phyloP scores from a whole-genome alignment of 2,113 vertebrate species.

The Saimiri boliviensis region DNA sequence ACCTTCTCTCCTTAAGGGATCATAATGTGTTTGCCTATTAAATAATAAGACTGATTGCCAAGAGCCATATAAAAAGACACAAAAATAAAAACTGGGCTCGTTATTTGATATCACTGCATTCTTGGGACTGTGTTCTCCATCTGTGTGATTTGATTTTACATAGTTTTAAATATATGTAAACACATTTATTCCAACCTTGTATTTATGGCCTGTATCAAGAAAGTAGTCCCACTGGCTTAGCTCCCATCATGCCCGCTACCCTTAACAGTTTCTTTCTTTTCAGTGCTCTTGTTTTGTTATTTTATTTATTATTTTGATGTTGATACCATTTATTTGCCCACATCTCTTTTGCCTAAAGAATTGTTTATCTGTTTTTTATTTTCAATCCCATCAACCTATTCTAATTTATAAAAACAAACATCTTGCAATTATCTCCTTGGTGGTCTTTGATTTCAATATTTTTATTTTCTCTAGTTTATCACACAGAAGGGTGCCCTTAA shows the following conservation, averaged over 20 bases:
- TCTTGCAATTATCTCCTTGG: background rate
- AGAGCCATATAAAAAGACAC: background rate
- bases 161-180: background rate
- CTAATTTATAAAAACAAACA: background rate
- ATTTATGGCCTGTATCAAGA: background rate
- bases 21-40: background rate
- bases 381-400: background rate
- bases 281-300: background rate
- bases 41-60: background rate
- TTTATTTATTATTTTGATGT: background rate
- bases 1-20: background rate
- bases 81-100: background rate
- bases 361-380: background rate
- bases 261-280: background rate
- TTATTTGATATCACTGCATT: background rate
- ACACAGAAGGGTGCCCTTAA: background rate
- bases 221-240: accelerated
- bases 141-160: too few species aligned
- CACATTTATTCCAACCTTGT: background rate
- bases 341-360: background rate
- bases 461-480: background rate
- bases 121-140: background rate
- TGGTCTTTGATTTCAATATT: background rate
- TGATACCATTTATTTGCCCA: background rate
- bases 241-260: background rate